Percentiles rank a stretch among this genome's conserved stretches.
These are phyloP conservation scores for Amazona vittata DNA, from an alignment of 2,113 vertebrate genomes.

Conservation along the genomic window DNA sequence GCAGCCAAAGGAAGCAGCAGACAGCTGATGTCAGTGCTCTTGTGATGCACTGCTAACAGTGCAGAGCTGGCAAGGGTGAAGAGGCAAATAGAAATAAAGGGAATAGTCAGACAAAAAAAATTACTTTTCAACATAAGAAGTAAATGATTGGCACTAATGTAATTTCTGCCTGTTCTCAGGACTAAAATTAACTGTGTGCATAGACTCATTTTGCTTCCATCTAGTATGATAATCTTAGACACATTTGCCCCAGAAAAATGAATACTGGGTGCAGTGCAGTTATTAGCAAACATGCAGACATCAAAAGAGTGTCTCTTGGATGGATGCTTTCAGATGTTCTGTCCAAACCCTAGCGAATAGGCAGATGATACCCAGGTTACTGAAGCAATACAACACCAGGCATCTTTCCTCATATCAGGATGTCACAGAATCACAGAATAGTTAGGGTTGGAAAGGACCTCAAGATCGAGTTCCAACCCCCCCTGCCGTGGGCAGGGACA, in stretches of 20 bases:
- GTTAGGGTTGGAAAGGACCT: too few relatives aligned
- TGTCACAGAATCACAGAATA: not conserved
- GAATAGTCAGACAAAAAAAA: not conserved
- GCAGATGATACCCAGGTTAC: not conserved
- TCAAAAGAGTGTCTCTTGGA: not conserved
- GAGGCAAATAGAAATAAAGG: not conserved
- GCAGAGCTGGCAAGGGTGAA: not conserved
- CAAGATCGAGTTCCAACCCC: too few relatives aligned
- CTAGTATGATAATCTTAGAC: not conserved
- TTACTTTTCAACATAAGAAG: not conserved
- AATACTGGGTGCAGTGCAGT: not conserved
- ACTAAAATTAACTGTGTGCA: not conserved
- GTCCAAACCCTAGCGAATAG: not conserved
- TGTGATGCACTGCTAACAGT: not conserved
- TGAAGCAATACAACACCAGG: not conserved
- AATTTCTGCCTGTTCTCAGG: not conserved
- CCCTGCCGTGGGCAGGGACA: too few relatives aligned
- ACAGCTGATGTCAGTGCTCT: not conserved
- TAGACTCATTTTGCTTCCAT: not conserved
- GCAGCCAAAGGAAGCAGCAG: not conserved
- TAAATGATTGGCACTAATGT: not conserved
- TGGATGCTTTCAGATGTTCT: not conserved
- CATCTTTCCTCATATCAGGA: not conserved
- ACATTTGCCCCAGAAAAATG: accelerated
- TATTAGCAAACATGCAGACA: not conserved